Evolutionary conservation across 2,113 vertebrate species (phyloP).

Genomic region (Podarcis muralis): DNA sequence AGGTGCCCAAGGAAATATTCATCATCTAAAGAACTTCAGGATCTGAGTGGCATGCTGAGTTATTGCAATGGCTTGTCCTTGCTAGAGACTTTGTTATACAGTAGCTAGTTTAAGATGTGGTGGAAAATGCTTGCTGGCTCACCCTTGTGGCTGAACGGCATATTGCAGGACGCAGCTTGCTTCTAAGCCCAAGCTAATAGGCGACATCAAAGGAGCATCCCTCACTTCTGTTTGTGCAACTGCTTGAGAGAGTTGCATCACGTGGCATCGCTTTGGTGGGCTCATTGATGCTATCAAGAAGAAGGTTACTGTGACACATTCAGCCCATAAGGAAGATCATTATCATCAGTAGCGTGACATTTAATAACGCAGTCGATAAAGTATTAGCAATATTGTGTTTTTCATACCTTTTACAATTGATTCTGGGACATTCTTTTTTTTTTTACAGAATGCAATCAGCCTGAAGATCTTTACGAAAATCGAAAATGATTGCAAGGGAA

Average conservation of each 20-base stretch:
- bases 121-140: conserved; percentile 24
- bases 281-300: conserved; percentile 34
- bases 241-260: not conserved
- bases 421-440: conserved; percentile 35
- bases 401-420: conserved; percentile 1
- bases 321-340: not conserved
- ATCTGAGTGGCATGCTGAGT: not conserved
- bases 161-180: not conserved
- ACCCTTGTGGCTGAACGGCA: conserved; percentile 13
- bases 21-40: not conserved
- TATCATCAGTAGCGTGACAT: conserved; percentile 27
- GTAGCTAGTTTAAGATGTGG: not conserved
- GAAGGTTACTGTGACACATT: conserved; percentile 8
- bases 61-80: conserved; percentile 11
- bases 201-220: conserved; percentile 2
- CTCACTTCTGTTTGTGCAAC: conserved; percentile 1
- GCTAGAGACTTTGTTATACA: conserved; percentile 23
- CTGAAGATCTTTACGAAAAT: not conserved
- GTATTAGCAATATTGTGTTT: conserved; percentile 12
- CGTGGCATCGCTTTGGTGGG: not conserved
- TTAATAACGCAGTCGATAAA: not conserved
- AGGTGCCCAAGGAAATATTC: conserved; percentile 11
- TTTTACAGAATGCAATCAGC: conserved; percentile 19
- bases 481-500: not conserved
- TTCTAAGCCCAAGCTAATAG: not conserved